phyloP scores from a whole-genome alignment of 2,797 vertebrate genomes.

The Hemibagrus guttatus region DNA sequence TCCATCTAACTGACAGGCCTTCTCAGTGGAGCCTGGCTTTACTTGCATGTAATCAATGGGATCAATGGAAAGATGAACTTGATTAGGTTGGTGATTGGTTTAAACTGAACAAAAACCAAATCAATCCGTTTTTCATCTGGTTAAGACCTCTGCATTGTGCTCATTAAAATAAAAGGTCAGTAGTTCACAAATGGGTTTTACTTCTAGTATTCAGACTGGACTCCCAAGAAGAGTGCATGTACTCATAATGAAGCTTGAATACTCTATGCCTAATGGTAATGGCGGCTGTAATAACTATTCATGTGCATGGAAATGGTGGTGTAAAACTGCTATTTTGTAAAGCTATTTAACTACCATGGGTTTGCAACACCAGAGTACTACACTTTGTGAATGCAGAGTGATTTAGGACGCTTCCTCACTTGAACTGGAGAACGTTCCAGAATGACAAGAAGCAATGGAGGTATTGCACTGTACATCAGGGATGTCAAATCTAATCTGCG shows the following conservation, averaged over 20 bases:
- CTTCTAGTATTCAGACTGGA: neutral
- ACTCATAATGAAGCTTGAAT: neutral
- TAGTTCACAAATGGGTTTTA: neutral
- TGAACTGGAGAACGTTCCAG: neutral
- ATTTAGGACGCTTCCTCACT: neutral
- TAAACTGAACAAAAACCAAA: constrained; percentile 22
- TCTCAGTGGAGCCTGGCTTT: neutral
- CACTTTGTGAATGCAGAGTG: neutral
- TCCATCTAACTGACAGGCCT: constrained; percentile 41
- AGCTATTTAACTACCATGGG: neutral
- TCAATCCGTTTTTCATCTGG: constrained; percentile 19
- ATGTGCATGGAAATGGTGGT: neutral
- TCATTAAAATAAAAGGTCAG: constrained; percentile 14
- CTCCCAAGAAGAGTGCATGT: neutral
- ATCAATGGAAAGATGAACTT: constrained; percentile 44
- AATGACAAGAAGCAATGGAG: neutral
- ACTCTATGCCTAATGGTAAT: neutral
- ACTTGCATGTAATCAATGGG: constrained; percentile 46
- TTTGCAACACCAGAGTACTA: neutral
- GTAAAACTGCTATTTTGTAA: neutral
- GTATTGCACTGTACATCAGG: neutral
- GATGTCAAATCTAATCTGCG: too few species aligned
- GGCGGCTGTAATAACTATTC: neutral
- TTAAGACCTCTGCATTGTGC: neutral
- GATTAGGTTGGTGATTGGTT: constrained; percentile 33